phyloP scores from a whole-genome alignment of 53 echinoderm and acorn worm genomes.

The Luidia sarsii region DNA sequence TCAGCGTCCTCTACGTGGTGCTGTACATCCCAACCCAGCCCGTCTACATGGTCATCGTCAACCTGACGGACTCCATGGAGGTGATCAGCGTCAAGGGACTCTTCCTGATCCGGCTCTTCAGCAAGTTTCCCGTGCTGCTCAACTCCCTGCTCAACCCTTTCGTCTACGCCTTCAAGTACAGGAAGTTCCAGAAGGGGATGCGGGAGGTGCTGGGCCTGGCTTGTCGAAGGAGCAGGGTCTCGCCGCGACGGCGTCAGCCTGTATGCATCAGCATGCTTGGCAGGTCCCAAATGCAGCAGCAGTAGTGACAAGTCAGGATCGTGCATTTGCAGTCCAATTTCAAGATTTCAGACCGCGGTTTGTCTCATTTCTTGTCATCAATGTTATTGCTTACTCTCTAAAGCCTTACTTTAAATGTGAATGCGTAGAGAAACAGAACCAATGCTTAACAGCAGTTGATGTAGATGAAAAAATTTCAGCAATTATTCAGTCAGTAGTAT shows the following conservation, averaged over 20 bases:
- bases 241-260: too few species aligned
- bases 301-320: too few species aligned
- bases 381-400: too few species aligned
- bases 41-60: conserved; percentile 15
- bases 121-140: conserved; percentile 42
- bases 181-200: conserved; percentile 87
- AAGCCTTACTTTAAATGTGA: too few species aligned
- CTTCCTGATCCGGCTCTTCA: neutral
- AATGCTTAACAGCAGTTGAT: too few species aligned
- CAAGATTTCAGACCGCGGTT: too few species aligned
- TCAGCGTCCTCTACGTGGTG: neutral
- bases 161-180: conserved; percentile 97
- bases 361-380: too few species aligned
- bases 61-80: neutral
- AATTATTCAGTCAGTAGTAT: too few species aligned
- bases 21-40: conserved; percentile 51
- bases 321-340: too few species aligned
- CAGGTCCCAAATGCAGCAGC: neutral
- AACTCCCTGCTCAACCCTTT: conserved; percentile 92
- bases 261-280: neutral
- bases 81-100: neutral
- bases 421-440: too few species aligned
- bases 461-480: too few species aligned
- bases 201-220: conserved; percentile 61
- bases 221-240: too few species aligned